Base-by-base conservation (phyloP, 2,888 invertebrate genomes). In the Nemapogon koenigi region DNA sequence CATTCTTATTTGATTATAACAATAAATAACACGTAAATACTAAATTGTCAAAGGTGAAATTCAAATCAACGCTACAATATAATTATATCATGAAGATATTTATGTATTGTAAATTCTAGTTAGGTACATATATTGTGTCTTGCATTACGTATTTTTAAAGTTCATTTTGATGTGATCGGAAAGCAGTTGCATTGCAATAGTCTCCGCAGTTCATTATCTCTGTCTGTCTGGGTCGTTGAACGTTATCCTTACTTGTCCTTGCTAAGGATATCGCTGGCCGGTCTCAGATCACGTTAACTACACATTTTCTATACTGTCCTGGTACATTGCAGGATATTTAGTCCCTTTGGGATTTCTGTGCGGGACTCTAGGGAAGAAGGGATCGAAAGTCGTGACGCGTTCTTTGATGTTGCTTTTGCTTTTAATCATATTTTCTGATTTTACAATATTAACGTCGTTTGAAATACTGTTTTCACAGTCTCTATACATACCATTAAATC, bases 321-420 rank as follows among this genome's bases (percentile, higher is more conserved):
- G 59, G 78, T 80, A 71, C 42, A 52, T 57, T 56, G 70, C 79
- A 80, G 80, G 80, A 80, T 80, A 79, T 73, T 80, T 80, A 60
- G 78, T 80, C 80, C 80, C 80, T 79, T 79, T 75, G 80, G 80
- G 80, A 79, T 68, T 63, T 59, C 29, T 17, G 28, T 10, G 17
- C 14, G 38, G 18, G 27, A 31, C 33, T 3, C 35, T 16, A 35
- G 27, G 35, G 35, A 35, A n/a, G n/a, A n/a, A n/a, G n/a, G n/a
- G n/a, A n/a, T n/a, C n/a, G n/a, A n/a, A n/a, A n/a, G n/a, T n/a
- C n/a, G n/a, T n/a, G n/a, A n/a, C n/a, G n/a, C n/a, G n/a, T n/a
- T n/a, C n/a, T n/a, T n/a, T n/a, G n/a, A n/a, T n/a, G n/a, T n/a
- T n/a, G n/a, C n/a, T n/a, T n/a, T n/a, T n/a, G n/a, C n/a, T n/a